Percentiles rank a stretch among this genome's conserved stretches.
phyloP scores from a whole-genome alignment of 1,140 invertebrate genomes.

The Luehdorfia chinensis region DNA sequence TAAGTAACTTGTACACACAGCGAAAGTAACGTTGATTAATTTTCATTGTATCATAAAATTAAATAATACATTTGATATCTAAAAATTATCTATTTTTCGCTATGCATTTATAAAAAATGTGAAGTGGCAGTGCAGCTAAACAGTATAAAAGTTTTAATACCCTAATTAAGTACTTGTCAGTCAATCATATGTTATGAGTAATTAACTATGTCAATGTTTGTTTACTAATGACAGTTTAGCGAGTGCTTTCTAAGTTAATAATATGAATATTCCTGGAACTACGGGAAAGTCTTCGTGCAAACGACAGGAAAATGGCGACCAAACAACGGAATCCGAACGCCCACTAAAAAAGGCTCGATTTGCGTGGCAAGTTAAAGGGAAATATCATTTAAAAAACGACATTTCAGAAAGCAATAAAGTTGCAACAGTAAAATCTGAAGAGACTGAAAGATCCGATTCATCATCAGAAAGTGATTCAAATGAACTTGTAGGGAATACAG shows the following conservation, averaged over 20 bases:
- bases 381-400: conserved; percentile 78
- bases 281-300: conserved; percentile 64
- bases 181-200: conserved; percentile 69
- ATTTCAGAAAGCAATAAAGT: conserved; percentile 31
- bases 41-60: too few relatives aligned
- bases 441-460: conserved; percentile 32
- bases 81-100: too few relatives aligned
- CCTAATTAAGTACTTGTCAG: conserved; percentile 68
- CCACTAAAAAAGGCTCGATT: conserved; percentile 81
- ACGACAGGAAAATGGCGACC: conserved; percentile 74
- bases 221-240: conserved; percentile 63
- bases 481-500: conserved; percentile 47
- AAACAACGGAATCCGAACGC: conserved; percentile 68
- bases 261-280: conserved; percentile 57
- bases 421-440: conserved; percentile 20
- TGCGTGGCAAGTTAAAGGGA: conserved; percentile 82
- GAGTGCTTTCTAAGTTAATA: conserved; percentile 31
- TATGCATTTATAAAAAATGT: too few relatives aligned
- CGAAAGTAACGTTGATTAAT: too few relatives aligned
- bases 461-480: conserved; percentile 35
- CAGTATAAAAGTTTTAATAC: too few relatives aligned
- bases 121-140: too few relatives aligned
- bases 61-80: too few relatives aligned
- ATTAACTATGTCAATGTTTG: conserved; percentile 73
- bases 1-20: too few relatives aligned